Evolutionary conservation across 2,113 vertebrate genomes (phyloP).

Genomic region (Aegithalos caudatus): DNA sequence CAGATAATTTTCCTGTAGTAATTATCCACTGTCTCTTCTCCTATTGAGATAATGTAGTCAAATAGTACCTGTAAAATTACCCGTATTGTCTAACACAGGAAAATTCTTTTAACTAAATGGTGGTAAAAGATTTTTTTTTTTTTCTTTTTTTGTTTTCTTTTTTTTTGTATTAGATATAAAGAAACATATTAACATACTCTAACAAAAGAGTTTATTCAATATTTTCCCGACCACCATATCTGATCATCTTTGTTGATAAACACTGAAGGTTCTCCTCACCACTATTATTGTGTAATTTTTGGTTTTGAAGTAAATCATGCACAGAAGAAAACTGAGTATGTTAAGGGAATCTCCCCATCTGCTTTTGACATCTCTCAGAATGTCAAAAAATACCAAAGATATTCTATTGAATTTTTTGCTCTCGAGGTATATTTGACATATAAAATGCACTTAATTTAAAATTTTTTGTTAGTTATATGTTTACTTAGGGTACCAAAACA

Average conservation of each 20-base stretch:
- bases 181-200: background rate
- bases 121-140: background rate
- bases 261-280: background rate
- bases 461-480: background rate
- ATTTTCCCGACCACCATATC: background rate
- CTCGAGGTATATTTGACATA: background rate
- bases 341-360: background rate
- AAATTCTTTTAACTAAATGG: background rate
- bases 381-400: background rate
- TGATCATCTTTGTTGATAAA: background rate
- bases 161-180: background rate
- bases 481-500: background rate
- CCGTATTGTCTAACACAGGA: background rate
- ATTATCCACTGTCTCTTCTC: background rate
- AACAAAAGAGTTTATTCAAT: background rate
- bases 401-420: background rate
- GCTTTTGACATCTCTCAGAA: background rate
- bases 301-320: background rate
- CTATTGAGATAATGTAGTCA: rapidly evolving
- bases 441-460: background rate
- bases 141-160: too few relatives aligned
- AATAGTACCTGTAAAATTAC: background rate
- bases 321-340: background rate
- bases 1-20: background rate
- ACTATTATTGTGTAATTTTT: background rate